Conservation (phyloP, 2,797 vertebrate genomes). For the Crax fasciolata region DNA sequence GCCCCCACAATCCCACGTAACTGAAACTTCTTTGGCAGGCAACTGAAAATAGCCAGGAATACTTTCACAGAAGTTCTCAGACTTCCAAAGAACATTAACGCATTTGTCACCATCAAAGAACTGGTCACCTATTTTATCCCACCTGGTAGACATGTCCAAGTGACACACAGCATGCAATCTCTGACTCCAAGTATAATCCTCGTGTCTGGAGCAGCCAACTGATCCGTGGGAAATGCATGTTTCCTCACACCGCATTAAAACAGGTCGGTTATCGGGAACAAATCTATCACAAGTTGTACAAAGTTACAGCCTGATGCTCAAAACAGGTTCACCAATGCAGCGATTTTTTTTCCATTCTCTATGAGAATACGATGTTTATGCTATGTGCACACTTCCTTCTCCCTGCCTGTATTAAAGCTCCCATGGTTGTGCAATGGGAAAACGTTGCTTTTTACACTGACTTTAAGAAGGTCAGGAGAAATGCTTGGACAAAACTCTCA, state of each 20-base stretch:
- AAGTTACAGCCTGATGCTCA: neutral
- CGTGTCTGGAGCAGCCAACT: neutral
- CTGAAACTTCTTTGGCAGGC: neutral
- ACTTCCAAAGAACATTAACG: neutral
- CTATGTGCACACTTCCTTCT: neutral
- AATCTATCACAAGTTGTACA: neutral
- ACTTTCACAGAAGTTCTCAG: neutral
- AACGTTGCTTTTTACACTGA: neutral
- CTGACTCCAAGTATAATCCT: neutral
- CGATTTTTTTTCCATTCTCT: neutral
- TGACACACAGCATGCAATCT: neutral
- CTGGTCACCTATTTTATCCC: neutral
- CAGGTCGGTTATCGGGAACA: rapidly evolving
- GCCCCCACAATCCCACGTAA: neutral
- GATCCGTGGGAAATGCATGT: neutral
- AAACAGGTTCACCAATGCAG: neutral
- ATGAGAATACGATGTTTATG: neutral
- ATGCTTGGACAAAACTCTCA: neutral
- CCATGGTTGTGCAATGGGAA: neutral
- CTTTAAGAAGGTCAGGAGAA: neutral
- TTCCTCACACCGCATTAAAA: neutral
- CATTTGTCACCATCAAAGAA: neutral
- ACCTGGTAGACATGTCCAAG: neutral
- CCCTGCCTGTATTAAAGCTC: neutral
- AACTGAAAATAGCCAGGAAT: neutral